Evolutionary conservation across 2,888 invertebrate genomes (phyloP), one percentile per base, ranked within the genome.

Genomic region (Trissoscelio sp.): DNA sequence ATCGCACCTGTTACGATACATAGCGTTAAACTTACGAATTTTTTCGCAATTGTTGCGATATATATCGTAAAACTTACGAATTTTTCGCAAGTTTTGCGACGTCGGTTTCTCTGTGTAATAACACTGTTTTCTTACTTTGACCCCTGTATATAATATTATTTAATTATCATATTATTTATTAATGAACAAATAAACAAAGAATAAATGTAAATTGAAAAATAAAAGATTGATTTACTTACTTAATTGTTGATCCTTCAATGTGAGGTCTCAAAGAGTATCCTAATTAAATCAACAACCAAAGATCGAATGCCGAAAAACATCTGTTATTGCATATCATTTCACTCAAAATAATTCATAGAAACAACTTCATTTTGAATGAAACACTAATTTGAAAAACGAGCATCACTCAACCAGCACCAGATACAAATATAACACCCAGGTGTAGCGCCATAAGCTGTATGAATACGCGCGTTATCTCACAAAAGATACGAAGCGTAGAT

Each of bases 401-500:
- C 55, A 39, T 37, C 37, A 18, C 60, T 67, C 34, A 42, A 37
- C 60, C 9, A 24, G 34, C 39, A 31, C 62, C 69, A 79, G 82
- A 57, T 37, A 12, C 14, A 51, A 58, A 57, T 37, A 12, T 12
- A 51, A 58, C 12, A 67, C 58, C 58, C 81, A 88, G 86, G 86
- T 83, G 88, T 86, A 87, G 86, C 83, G 83, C 83, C 85, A 84
- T 82, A 83, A 85, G 83, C 67, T 58, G 81, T 83, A 82, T 81
- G 85, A 85, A 84, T 84, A 81, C 85, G 79, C 72, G 66, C 83
- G 87, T 88, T 88, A 88, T 88, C 88, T 85, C 79, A 66, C 83
- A 82, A 84, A 82, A 88, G 88, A 88, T 88, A 88, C 83, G 87
- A 83, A 79, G 82, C 31, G 79, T 85, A 87, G 88, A 88, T 88